These are phyloP conservation scores for Drosophila tani DNA, from an alignment of 1,140 invertebrate genomes.

Conservation along the genomic window DNA sequence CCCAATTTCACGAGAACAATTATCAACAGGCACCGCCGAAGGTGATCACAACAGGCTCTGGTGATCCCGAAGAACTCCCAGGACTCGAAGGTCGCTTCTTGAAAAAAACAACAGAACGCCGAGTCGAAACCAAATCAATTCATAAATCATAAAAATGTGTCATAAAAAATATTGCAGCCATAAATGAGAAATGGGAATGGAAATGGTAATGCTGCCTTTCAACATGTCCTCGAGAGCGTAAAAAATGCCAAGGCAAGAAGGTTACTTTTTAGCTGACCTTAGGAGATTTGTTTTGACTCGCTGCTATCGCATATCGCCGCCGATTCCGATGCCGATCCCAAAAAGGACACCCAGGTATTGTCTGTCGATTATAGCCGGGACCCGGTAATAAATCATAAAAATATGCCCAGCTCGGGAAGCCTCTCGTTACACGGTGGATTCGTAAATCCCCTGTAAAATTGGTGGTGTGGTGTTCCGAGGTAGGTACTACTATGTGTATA, in stretches of 20 bases:
- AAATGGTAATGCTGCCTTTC: slow-evolving; percentile 58
- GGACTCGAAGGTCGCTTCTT: slow-evolving; percentile 51
- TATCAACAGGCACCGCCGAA: slow-evolving; percentile 27
- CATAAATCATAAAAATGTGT: slow-evolving; percentile 84
- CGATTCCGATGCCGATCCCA: slow-evolving; percentile 15
- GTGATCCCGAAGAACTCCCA: slow-evolving; percentile 30
- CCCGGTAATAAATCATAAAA: slow-evolving; percentile 83
- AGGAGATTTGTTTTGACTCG: slow-evolving; percentile 76
- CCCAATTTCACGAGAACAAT: slow-evolving; percentile 53
- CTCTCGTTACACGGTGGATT: slow-evolving; percentile 82
- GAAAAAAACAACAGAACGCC: slow-evolving; percentile 37
- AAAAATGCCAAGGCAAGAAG: slow-evolving; percentile 69
- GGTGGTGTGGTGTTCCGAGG: slow-evolving; percentile 42
- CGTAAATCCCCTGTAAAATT: slow-evolving; percentile 78
- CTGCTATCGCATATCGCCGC: slow-evolving; percentile 55
- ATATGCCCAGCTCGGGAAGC: slow-evolving; percentile 64
- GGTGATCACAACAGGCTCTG: slow-evolving; percentile 34
- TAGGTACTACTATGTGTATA: slow-evolving; percentile 32
- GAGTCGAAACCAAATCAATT: slow-evolving; percentile 76
- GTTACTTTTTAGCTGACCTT: slow-evolving; percentile 59
- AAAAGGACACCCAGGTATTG: slow-evolving; percentile 71
- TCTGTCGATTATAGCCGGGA: slow-evolving; percentile 76
- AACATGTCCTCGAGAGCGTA: slow-evolving; percentile 78
- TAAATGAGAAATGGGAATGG: slow-evolving; percentile 62
- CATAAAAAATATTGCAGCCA: slow-evolving; percentile 70